phyloP scores from a whole-genome alignment of 2,113 vertebrate species.

The Rhineura floridana region DNA sequence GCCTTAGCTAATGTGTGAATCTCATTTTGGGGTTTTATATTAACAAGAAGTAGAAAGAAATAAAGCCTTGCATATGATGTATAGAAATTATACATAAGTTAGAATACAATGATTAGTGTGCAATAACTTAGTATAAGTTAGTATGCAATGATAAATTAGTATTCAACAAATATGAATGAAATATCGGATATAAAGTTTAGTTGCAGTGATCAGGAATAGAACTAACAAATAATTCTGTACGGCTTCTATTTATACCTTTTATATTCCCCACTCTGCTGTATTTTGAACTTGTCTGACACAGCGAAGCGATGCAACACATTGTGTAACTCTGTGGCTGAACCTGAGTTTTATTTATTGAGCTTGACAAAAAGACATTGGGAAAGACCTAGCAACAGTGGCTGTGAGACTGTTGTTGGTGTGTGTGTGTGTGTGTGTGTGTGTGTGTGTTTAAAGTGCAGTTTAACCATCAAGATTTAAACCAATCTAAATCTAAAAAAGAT shows the following conservation, averaged over 20 bases:
- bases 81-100: too few species aligned
- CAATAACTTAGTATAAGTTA: too few species aligned
- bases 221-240: not conserved
- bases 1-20: not conserved
- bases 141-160: too few species aligned
- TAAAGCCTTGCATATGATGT: too few species aligned
- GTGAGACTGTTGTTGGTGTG: not conserved
- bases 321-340: not conserved
- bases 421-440: not conserved
- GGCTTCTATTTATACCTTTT: not conserved
- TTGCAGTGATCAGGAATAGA: not conserved
- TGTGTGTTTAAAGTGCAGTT: not conserved
- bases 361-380: not conserved
- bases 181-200: too few species aligned
- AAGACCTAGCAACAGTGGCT: not conserved
- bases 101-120: too few species aligned
- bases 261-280: not conserved
- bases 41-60: not conserved
- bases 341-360: not conserved
- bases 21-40: not conserved
- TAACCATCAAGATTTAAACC: not conserved
- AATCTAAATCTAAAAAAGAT: not conserved
- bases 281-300: not conserved
- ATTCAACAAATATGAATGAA: too few species aligned
- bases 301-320: not conserved